Conservation (phyloP, 2,797 vertebrate genomes). For the Huso huso region DNA sequence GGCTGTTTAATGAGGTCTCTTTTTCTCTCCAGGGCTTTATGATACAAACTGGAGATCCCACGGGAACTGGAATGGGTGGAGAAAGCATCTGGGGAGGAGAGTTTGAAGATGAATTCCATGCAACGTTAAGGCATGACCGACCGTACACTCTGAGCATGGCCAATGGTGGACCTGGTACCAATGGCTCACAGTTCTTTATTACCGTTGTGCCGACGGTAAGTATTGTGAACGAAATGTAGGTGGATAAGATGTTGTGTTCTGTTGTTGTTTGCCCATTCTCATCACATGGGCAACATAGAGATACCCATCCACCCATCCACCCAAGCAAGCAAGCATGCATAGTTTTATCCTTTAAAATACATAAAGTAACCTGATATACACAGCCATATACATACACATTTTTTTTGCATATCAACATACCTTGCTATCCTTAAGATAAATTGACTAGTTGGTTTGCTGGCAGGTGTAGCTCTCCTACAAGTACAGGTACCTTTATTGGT, state of each 20-base stretch:
- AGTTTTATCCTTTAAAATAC: too few relatives aligned
- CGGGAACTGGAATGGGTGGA: slow-evolving; percentile 95
- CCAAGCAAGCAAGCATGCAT: too few relatives aligned
- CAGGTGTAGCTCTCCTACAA: too few relatives aligned
- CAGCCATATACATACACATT: too few relatives aligned
- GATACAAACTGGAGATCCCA: slow-evolving; percentile 97
- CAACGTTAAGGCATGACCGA: slow-evolving; percentile 90
- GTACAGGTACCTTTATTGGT: too few relatives aligned
- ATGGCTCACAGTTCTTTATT: slow-evolving; percentile 94
- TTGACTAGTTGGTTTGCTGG: too few relatives aligned
- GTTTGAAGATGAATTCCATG: slow-evolving; percentile 96
- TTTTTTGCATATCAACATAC: too few relatives aligned
- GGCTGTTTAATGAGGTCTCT: slow-evolving; percentile 19
- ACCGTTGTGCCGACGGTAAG: slow-evolving; percentile 95
- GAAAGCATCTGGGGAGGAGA: slow-evolving; percentile 98
- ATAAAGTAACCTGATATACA: too few relatives aligned
- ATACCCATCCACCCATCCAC: too few relatives aligned
- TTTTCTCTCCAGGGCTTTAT: slow-evolving; percentile 77
- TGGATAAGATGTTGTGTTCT: background rate
- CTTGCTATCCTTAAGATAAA: too few relatives aligned
- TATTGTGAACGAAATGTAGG: slow-evolving; percentile 11
- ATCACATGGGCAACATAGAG: too few relatives aligned
- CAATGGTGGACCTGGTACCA: slow-evolving; percentile 87
- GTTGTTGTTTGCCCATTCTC: background rate
- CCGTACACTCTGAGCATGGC: slow-evolving; percentile 98